Percentiles rank a stretch among this genome's conserved stretches.
These are phyloP conservation scores for Tinea trinotella DNA, from an alignment of 2,888 invertebrate species.

Conservation along the genomic window DNA sequence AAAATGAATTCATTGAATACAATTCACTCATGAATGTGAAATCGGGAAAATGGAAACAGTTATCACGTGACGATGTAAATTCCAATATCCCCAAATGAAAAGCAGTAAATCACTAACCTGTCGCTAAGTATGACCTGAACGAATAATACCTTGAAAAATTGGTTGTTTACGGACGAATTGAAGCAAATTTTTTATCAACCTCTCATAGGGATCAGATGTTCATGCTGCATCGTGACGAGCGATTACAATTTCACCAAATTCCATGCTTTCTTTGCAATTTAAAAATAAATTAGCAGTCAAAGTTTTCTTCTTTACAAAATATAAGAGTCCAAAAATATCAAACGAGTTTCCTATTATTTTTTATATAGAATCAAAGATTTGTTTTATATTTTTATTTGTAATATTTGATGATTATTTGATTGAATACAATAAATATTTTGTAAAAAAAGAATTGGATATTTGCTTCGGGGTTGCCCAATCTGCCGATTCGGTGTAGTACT, in stretches of 20 bases:
- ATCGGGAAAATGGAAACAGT: not conserved
- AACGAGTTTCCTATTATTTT: no score
- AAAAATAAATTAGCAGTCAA: not conserved
- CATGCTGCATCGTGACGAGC: constrained; percentile 51
- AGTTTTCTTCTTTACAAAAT: not conserved
- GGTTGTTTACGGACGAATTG: constrained; percentile 51
- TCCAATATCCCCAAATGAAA: constrained; percentile 23
- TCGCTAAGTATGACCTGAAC: constrained; percentile 42
- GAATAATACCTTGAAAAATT: constrained; percentile 50
- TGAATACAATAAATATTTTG: no score
- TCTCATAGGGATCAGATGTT: constrained; percentile 51
- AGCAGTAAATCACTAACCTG: constrained; percentile 49
- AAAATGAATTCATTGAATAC: no score
- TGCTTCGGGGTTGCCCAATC: not conserved
- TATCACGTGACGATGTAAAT: not conserved
- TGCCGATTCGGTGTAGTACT: no score
- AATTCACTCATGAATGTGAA: no score
- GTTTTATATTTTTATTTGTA: no score
- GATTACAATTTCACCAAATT: constrained; percentile 8
- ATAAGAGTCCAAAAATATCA: no score
- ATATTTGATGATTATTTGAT: no score
- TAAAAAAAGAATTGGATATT: no score
- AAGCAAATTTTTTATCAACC: constrained; percentile 28
- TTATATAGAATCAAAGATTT: no score
- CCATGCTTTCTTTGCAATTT: constrained; percentile 18